Conservation (phyloP, 2,797 vertebrate species). For the Centroberyx gerrardi region DNA sequence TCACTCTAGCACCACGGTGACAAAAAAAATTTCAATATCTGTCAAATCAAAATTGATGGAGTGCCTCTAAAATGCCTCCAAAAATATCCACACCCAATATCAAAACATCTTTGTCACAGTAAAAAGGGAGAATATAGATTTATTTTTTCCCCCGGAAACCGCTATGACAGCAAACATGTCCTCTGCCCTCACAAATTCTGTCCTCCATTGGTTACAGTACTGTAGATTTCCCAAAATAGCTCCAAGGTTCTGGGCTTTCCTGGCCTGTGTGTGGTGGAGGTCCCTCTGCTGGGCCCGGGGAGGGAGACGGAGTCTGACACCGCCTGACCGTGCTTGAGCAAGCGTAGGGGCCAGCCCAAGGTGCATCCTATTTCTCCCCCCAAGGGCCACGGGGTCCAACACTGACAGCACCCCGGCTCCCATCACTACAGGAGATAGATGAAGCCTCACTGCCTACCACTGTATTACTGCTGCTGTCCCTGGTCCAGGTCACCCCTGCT, state of each 20-base stretch:
- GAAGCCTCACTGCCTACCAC: slow-evolving; percentile 24
- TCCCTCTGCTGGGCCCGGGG: slow-evolving; percentile 21
- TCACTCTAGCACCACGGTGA: slow-evolving; percentile 34
- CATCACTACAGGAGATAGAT: slow-evolving; percentile 40
- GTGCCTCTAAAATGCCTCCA: slow-evolving; percentile 37
- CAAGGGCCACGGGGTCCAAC: slow-evolving; percentile 23
- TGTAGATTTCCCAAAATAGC: slow-evolving; percentile 48
- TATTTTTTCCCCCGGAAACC: slow-evolving; percentile 10
- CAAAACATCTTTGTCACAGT: slow-evolving; percentile 50
- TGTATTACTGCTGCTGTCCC: slow-evolving; percentile 48
- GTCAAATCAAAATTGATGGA: slow-evolving; percentile 65
- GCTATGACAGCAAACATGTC: slow-evolving; percentile 31
- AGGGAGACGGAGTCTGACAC: slow-evolving; percentile 42
- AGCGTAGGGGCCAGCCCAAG: slow-evolving; percentile 31
- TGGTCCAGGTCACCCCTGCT: slow-evolving; percentile 35
- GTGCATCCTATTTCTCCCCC: slow-evolving; percentile 50
- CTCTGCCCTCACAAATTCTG: slow-evolving; percentile 16
- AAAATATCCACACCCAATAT: slow-evolving; percentile 56
- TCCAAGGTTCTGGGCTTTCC: slow-evolving; percentile 44
- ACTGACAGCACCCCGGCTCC: slow-evolving; percentile 46
- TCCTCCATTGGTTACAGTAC: slow-evolving; percentile 35
- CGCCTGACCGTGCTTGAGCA: slow-evolving; percentile 45
- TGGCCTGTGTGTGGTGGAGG: slow-evolving; percentile 18
- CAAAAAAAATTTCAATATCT: slow-evolving; percentile 44
- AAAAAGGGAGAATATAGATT: slow-evolving; percentile 2